These are phyloP conservation scores for Daktulosphaira vitifoliae DNA, from an alignment of 1,140 invertebrate species.

Conservation along the genomic window DNA sequence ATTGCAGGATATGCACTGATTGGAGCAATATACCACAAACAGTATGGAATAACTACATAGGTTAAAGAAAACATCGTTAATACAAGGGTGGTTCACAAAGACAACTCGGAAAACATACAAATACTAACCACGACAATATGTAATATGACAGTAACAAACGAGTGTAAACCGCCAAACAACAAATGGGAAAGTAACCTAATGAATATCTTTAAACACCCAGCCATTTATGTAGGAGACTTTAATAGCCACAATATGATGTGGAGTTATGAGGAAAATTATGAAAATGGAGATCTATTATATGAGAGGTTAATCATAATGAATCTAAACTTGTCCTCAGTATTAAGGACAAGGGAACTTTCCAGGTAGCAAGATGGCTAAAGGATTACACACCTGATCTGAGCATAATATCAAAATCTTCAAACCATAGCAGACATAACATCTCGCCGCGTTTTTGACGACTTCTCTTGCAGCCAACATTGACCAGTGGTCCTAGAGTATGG, in stretches of 20 bases:
- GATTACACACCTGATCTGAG: neutral
- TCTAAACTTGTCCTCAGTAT: neutral
- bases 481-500: conserved; percentile 8
- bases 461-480: conserved; percentile 17
- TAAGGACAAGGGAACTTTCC: conserved; percentile 1
- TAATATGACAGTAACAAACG: conserved; percentile 14
- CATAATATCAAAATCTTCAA: neutral
- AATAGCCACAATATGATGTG: conserved; percentile 26
- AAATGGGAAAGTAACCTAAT: neutral
- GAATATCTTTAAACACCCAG: conserved; percentile 24
- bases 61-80: conserved; percentile 23
- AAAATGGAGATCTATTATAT: conserved; percentile 5
- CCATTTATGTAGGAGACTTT: conserved; percentile 28
- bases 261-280: conserved; percentile 22
- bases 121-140: conserved; percentile 7
- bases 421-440: neutral
- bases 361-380: neutral
- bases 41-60: conserved; percentile 20
- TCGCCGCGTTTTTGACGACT: neutral
- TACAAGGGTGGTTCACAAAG: conserved; percentile 40
- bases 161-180: conserved; percentile 28
- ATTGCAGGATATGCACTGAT: neutral
- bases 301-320: conserved; percentile 1
- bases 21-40: conserved; percentile 16
- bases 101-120: neutral